Evolutionary conservation across 2,888 invertebrate species (phyloP), one percentile per base, ranked within the genome.

Genomic region (Drosophila koepferae): DNA sequence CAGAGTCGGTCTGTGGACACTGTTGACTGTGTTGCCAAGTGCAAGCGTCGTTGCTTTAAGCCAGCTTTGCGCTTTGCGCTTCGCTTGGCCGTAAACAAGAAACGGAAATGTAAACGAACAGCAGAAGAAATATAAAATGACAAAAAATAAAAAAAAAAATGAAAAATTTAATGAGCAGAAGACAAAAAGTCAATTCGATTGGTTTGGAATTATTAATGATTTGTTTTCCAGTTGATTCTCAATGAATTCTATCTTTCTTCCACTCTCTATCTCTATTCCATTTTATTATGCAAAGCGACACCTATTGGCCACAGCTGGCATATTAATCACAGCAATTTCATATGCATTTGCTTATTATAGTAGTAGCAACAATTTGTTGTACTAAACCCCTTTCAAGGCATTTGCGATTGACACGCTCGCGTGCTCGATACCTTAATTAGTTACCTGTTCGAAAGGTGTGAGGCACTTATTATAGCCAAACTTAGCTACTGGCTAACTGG

Each of bases 221-320:
- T 64, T 54, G 16, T 40, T 55, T 28, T 64, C 16, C 43, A 41
- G 38, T 18, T 16, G 6, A 38, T 68, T 64, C 34, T 58, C 49
- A 18, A 16, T 28, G 20, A n/a, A 20, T 44, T 44, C 20, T 20
- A 1, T 20, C 18, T 18, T n/a, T n/a, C 28, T 14, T 18, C 1
- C 44, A 1, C 44, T 20, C 34, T 6, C 40, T 20, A n/a, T 28
- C 10, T 38, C 41, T 41, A 43, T 60, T 2, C 38, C 40, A 36
- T 18, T 34, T 73, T 59, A 67, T 28, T 62, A 77, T 77, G 78
- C 78, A 66, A 55, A 62, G 74, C 74, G 74, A 61, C 71, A 78
- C 62, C 74, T 64, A 49, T 43, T 51, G 71, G 48, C 48, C 31
- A 48, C n/a, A 48, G 51, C 38, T 66, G 61, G 63, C 63, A 78